A percentile compares a stretch with the other conserved stretches of the same genome.
These are phyloP conservation scores for Argyra leucocephala DNA, from an alignment of 2,888 invertebrate species.

Conservation along the genomic window DNA sequence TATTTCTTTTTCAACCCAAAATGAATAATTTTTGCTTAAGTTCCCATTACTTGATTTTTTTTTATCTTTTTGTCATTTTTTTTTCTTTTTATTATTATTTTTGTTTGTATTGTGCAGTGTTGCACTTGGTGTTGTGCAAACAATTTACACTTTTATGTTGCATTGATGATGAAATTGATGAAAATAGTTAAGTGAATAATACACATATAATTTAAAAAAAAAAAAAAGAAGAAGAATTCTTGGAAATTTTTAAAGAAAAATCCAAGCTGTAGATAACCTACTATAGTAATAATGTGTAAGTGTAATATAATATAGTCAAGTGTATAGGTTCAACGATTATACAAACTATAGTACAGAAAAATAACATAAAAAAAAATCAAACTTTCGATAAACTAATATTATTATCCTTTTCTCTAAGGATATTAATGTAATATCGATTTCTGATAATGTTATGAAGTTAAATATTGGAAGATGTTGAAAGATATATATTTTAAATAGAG, in stretches of 20 bases:
- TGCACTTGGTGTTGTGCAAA: not conserved
- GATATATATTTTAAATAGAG: no score
- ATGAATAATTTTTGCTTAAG: no score
- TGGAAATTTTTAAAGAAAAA: no score
- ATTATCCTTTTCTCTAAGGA: not conserved
- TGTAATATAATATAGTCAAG: no score
- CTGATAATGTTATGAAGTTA: not conserved
- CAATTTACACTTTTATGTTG: not conserved
- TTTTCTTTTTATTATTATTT: not conserved
- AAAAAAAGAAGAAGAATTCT: no score
- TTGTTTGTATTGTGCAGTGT: not conserved
- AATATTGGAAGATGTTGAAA: no score
- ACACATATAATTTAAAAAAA: not conserved
- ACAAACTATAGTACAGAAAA: no score
- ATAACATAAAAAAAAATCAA: no score
- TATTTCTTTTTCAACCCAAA: no score
- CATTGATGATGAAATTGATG: conserved; percentile 3
- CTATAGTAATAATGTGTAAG: no score
- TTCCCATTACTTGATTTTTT: not conserved
- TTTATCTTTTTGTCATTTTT: not conserved
- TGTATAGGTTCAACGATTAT: no score
- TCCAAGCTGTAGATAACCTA: no score
- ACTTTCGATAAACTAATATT: not conserved
- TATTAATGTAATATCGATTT: not conserved
- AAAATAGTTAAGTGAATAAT: conserved; percentile 1